Percentiles rank a stretch among this genome's conserved stretches.
These are phyloP conservation scores for Actinernus sp. DNA, from an alignment of 92 coral and sea anemone genomes.

Conservation along the genomic window DNA sequence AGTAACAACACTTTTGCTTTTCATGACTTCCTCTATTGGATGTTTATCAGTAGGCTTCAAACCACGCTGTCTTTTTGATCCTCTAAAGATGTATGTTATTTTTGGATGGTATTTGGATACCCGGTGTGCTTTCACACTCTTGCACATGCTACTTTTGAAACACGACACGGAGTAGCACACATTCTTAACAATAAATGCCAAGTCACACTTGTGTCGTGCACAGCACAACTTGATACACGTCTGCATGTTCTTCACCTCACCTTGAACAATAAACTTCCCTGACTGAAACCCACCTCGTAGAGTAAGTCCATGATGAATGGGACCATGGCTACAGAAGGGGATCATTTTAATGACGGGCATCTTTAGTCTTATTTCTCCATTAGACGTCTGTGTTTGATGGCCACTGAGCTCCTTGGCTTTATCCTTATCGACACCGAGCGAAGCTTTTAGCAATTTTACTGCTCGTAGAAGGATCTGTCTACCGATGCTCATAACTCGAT, in stretches of 20 bases:
- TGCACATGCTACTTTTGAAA: slow-evolving; percentile 74
- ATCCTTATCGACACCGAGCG: slow-evolving; percentile 3
- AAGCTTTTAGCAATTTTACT: slow-evolving; percentile 41
- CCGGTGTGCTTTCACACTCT: slow-evolving; percentile 67
- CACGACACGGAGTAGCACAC: slow-evolving; percentile 91
- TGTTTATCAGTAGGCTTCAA: not conserved
- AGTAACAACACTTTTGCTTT: not conserved
- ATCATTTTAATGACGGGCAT: slow-evolving; percentile 82
- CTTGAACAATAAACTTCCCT: slow-evolving; percentile 85
- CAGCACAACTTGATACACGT: slow-evolving; percentile 90
- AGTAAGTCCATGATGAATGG: slow-evolving; percentile 71
- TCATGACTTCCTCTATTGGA: not conserved
- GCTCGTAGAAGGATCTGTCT: slow-evolving; percentile 75
- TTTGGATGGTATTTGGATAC: slow-evolving; percentile 65
- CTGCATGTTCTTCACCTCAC: slow-evolving; percentile 72
- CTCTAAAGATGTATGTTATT: slow-evolving; percentile 79
- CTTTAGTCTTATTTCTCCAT: slow-evolving; percentile 26
- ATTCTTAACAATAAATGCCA: slow-evolving; percentile 79
- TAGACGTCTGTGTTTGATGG: not conserved
- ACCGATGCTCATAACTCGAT: slow-evolving; percentile 78
- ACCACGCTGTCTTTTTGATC: not conserved
- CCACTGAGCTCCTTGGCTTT: not conserved
- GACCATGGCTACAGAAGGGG: slow-evolving; percentile 83
- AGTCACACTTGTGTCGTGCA: slow-evolving; percentile 72
- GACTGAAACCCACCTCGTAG: slow-evolving; percentile 87